Evolutionary conservation across 2,888 invertebrate species (phyloP), one percentile per base, ranked within the genome.

Genomic region (Salticus scenicus): DNA sequence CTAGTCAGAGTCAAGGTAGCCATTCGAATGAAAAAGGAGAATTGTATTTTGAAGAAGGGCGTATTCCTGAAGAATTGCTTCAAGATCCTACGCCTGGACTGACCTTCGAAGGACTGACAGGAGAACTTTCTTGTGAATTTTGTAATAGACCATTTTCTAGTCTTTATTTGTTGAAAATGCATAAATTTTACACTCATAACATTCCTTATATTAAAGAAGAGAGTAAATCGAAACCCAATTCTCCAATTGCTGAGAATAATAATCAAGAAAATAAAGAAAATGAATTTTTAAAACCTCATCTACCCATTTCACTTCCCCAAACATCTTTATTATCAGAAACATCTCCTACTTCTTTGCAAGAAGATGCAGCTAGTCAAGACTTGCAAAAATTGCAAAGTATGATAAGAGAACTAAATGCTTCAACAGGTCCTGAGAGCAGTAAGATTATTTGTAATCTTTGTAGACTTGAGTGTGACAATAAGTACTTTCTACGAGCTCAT

Each of bases 351-450:
- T 79, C 72, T 63, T 72, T 80, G 66, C 76, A 72, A 73, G 80
- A 80, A 87, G 88, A 89, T 42, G 90, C 90, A 82, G 95, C 96
- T 74, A 96, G 95, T 89, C 96, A 96, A 91, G 96, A 97, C 91
- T 92, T 97, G 17, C 95, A 96, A 88, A 96, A 97, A 91, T 91
- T 97, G 80, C 97, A 97, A 91, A 96, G 96, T 27, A 98, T 96
- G 97, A 96, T 96, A 89, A 94, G 95, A 89, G 97, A 96, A 91
- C 92, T 96, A 90, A 98, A 96, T 91, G 96, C 5, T 90, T 93
- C 30, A 73, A 87, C 88, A 20, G 79, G 81, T 57, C 77, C 78
- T 37, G 88, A 88, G 71, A 88, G 88, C 28, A 88, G 76, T 64
- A 83, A 88, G 57, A 88, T 89, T 37, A 92, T 92, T 28, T 96